Base-by-base conservation (phyloP, 2,113 vertebrate genomes). In the Sardina pilchardus region DNA sequence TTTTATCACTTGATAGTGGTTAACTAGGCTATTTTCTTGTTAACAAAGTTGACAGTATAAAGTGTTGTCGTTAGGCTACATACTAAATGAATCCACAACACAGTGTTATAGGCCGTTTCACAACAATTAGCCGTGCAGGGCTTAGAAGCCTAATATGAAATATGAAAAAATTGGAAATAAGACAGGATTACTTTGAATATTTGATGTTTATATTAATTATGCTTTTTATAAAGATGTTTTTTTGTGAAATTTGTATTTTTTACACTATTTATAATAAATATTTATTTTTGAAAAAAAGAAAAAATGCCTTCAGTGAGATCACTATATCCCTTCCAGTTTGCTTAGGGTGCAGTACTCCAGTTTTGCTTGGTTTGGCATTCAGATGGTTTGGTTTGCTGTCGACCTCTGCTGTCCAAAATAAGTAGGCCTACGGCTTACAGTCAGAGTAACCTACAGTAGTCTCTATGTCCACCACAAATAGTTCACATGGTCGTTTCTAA, bases 251-350 rank as follows among this genome's bases (percentile, higher is more conserved):
- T 83, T 26, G 17, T 45, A 48, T 63, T 89, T 84, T 39, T 90
- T 90, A n/a, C 56, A 81, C 30, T 83, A 90, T 87, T 88, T 88
- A 47, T 85, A 88, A 86, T 89, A 89, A 87, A 90, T 75, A 71
- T 75, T 36, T 75, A 75, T 75, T 75, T 75, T 75, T 36, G 14
- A 75, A 75, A 36, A 34, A 75, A 75, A 75, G 26, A 26, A 71
- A 14, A 75, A 50, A 50, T 17, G 7, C 71, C 75, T 81, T 21
- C 48, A 36, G 83, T 24, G 19, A 75, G 50, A 47, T 17, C n/a
- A 6, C 21, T n/a, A 21, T 81, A 14, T 30, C 34, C 26, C 24
- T 26, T 39, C 67, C 45, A 14, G 1, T 84, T 43, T 48, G 44
- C 39, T 4, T 71, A 10, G n/a, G n/a, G 16, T 26, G 7, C 7